Evolutionary conservation across 2,797 vertebrate genomes (phyloP).

Genomic region (Meda fulgida): DNA sequence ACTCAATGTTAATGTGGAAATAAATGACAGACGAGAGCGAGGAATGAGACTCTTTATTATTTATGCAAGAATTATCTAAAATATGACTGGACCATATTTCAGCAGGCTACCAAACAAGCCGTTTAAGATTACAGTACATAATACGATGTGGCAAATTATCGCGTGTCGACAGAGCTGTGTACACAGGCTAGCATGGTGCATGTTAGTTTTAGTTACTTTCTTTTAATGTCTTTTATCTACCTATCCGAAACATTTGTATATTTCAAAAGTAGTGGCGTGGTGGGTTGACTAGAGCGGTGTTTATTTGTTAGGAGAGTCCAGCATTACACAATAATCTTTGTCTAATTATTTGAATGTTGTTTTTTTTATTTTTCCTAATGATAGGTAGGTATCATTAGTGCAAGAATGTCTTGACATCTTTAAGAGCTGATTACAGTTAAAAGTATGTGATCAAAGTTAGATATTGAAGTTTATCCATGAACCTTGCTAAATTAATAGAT

Average conservation of each 20-base stretch:
- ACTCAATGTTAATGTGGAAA: neutral
- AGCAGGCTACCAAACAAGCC: neutral
- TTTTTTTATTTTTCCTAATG: neutral
- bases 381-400: neutral
- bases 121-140: neutral
- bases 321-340: neutral
- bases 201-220: neutral
- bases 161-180: neutral
- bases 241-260: neutral
- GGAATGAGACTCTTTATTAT: neutral
- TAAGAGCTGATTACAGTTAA: neutral
- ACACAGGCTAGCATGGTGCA: neutral
- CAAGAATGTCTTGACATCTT: neutral
- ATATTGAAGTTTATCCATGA: neutral
- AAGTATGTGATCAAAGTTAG: neutral
- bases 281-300: neutral
- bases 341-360: too few species aligned
- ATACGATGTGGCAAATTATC: neutral
- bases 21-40: neutral
- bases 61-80: neutral
- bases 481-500: neutral
- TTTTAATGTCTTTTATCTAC: neutral
- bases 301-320: neutral
- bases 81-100: neutral
- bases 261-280: neutral